These are phyloP conservation scores for Phocoena phocoena DNA, from an alignment of 2,113 vertebrate genomes.

Conservation along the genomic window DNA sequence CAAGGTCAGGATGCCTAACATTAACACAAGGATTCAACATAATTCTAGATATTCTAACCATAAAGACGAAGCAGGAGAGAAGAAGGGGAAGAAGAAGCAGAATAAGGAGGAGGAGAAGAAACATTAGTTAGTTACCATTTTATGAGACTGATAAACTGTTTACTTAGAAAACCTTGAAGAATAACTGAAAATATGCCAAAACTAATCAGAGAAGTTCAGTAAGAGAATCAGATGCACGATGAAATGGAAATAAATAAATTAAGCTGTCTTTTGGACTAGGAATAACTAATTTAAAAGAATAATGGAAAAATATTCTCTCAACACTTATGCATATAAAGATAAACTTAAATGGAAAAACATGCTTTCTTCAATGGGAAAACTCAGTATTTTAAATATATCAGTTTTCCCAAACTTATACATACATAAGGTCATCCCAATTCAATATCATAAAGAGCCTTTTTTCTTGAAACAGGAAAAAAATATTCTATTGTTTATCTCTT, in stretches of 20 bases:
- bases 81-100: not conserved
- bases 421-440: not conserved
- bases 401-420: not conserved
- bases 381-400: not conserved
- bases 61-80: not conserved
- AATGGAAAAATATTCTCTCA: not conserved
- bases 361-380: not conserved
- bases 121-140: not conserved
- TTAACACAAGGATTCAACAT: not conserved
- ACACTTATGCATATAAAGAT: not conserved
- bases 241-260: not conserved
- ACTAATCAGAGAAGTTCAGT: not conserved
- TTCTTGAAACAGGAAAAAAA: not conserved
- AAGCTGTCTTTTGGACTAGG: not conserved
- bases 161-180: constrained; percentile 32
- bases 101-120: not conserved
- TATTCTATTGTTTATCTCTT: not conserved
- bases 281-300: not conserved
- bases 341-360: constrained; percentile 3
- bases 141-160: constrained; percentile 6
- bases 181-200: constrained; percentile 15
- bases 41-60: constrained; percentile 10
- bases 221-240: not conserved
- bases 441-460: not conserved
- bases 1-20: not conserved